A percentile compares a stretch with the other conserved stretches of the same genome.
These are phyloP conservation scores for Chloroceryle inda DNA, from an alignment of 2,797 vertebrate genomes.

Conservation along the genomic window DNA sequence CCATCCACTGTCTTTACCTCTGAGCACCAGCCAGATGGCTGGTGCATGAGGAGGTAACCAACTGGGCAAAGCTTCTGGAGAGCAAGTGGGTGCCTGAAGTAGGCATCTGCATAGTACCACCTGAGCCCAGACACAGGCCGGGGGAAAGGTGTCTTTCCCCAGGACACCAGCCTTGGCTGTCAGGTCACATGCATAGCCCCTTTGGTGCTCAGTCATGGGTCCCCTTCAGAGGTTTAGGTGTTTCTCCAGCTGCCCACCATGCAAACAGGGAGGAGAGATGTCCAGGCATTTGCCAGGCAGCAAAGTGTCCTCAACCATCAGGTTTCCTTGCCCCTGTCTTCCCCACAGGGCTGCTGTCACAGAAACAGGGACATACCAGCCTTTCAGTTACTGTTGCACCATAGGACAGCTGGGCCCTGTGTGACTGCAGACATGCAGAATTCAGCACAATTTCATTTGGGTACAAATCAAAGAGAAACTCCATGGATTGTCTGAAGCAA, in stretches of 20 bases:
- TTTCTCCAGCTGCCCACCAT: neutral
- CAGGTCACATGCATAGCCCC: neutral
- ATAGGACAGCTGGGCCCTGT: fast-evolving
- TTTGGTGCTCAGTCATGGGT: fast-evolving
- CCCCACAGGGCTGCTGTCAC: neutral
- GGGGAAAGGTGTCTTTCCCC: neutral
- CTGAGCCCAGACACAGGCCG: neutral
- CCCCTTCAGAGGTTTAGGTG: neutral
- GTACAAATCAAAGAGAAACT: neutral
- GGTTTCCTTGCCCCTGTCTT: neutral
- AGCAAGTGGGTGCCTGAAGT: neutral
- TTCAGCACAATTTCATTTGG: neutral
- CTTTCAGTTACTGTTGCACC: fast-evolving
- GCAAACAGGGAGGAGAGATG: neutral
- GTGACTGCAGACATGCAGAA: neutral
- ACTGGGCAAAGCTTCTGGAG: neutral
- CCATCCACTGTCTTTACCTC: fast-evolving
- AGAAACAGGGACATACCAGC: neutral
- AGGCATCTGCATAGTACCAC: neutral
- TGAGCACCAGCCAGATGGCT: neutral
- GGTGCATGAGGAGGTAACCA: neutral
- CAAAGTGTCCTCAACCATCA: neutral
- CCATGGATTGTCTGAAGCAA: neutral
- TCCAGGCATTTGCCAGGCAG: neutral
- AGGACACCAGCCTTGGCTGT: neutral